Evolutionary conservation across 1,140 invertebrate genomes (phyloP).

Genomic region (Augochlora pura): DNA sequence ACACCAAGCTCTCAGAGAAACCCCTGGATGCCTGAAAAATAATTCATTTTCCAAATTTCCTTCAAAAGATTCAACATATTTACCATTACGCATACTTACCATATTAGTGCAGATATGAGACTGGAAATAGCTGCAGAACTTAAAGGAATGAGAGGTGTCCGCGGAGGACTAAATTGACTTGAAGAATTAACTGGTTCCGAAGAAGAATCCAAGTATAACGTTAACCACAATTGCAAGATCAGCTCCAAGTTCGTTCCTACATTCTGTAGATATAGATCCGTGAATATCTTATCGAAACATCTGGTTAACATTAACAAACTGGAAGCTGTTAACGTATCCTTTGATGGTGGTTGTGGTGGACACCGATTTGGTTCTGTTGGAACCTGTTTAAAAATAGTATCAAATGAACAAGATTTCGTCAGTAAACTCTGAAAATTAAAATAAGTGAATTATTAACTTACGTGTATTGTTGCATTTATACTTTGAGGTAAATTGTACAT

Average conservation of each 20-base stretch:
- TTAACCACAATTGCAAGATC: slow-evolving; percentile 91
- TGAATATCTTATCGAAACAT: slow-evolving; percentile 87
- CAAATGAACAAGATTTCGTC: too few species aligned
- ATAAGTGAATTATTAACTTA: slow-evolving; percentile 52
- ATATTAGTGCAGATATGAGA: slow-evolving; percentile 85
- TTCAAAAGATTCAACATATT: not conserved
- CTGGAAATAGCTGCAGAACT: slow-evolving; percentile 86
- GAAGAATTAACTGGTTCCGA: slow-evolving; percentile 76
- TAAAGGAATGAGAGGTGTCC: slow-evolving; percentile 86
- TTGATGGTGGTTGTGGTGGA: slow-evolving; percentile 57
- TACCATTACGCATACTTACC: slow-evolving; percentile 65
- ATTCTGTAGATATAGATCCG: slow-evolving; percentile 79
- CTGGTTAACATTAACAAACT: slow-evolving; percentile 84
- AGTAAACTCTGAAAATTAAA: too few species aligned
- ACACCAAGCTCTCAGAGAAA: slow-evolving; percentile 88
- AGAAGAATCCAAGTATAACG: slow-evolving; percentile 84
- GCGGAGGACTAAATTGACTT: slow-evolving; percentile 82
- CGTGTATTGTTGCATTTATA: slow-evolving; percentile 79
- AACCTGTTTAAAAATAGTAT: slow-evolving; percentile 30
- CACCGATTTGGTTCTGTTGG: slow-evolving; percentile 66
- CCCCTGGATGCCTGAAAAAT: slow-evolving; percentile 81
- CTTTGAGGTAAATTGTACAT: slow-evolving; percentile 82
- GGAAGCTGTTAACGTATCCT: slow-evolving; percentile 69
- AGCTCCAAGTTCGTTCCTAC: slow-evolving; percentile 86
- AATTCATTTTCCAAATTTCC: not conserved